Conservation (phyloP, 2,113 vertebrate genomes). For the Condylura cristata region DNA sequence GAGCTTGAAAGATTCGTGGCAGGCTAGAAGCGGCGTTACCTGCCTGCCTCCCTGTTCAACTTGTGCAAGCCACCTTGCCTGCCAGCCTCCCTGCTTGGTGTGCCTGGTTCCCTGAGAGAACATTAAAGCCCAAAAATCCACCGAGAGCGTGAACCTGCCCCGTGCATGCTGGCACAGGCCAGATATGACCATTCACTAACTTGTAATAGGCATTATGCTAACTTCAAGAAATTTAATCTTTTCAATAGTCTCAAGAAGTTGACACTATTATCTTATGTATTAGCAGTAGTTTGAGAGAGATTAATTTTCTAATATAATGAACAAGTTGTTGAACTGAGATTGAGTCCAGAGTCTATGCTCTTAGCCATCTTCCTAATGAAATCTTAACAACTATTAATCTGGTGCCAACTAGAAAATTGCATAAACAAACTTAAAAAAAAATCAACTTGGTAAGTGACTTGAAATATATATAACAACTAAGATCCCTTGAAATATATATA, state of each 20-base stretch:
- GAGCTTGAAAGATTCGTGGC: too few species aligned
- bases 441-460: not conserved
- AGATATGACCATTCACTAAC: constrained; percentile 1
- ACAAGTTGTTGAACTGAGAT: not conserved
- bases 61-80: too few species aligned
- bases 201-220: not conserved
- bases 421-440: not conserved
- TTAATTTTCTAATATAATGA: not conserved
- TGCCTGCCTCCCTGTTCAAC: too few species aligned
- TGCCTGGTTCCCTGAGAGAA: too few species aligned
- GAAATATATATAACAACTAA: not conserved
- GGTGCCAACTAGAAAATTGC: not conserved
- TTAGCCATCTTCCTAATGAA: not conserved
- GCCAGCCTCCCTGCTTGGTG: too few species aligned
- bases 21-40: too few species aligned
- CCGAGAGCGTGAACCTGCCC: too few species aligned
- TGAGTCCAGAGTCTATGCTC: not conserved
- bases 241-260: not conserved
- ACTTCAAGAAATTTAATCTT: not conserved
- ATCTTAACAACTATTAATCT: not conserved
- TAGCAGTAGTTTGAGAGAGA: not conserved
- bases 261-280: not conserved
- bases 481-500: too few species aligned
- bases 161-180: too few species aligned
- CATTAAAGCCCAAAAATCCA: too few species aligned